Evolutionary conservation across 1,140 invertebrate genomes (phyloP).

Genomic region (Drosophila gunungcola): DNA sequence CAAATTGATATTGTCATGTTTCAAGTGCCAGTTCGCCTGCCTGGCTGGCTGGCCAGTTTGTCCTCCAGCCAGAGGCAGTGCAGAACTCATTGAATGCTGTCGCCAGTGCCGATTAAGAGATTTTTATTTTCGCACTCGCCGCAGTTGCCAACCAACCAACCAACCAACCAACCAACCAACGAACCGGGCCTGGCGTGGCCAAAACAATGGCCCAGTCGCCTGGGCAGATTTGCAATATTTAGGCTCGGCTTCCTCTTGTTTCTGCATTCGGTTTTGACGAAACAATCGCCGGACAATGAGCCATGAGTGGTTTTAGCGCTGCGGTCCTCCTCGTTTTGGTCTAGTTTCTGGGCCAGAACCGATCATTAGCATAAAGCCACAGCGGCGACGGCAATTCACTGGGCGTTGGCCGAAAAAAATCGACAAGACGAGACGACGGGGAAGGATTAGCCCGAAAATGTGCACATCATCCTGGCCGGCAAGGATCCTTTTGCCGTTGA

Average conservation of each 20-base stretch:
- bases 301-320: conserved; percentile 72
- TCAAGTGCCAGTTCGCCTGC: conserved; percentile 68
- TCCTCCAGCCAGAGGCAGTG: conserved; percentile 31
- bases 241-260: conserved; percentile 50
- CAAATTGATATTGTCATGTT: conserved; percentile 85
- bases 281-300: conserved; percentile 70
- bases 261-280: conserved; percentile 59
- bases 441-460: conserved; percentile 68
- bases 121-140: conserved; percentile 78
- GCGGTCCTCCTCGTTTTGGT: conserved; percentile 39
- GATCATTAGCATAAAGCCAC: conserved; percentile 84
- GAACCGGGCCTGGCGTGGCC: background rate
- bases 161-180: too few species aligned
- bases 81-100: conserved; percentile 82
- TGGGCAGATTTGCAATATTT: conserved; percentile 79
- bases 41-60: conserved; percentile 3
- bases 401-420: conserved; percentile 58
- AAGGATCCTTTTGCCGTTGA: conserved; percentile 32
- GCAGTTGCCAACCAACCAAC: conserved; percentile 30
- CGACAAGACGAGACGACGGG: background rate
- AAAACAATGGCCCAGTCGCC: conserved; percentile 63
- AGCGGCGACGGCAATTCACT: conserved; percentile 68
- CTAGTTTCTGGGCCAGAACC: conserved; percentile 70
- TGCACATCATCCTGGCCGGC: conserved; percentile 73
- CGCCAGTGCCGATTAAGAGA: conserved; percentile 84